Conservation (phyloP, 2,888 invertebrate genomes). For the Callinectes sapidus region DNA sequence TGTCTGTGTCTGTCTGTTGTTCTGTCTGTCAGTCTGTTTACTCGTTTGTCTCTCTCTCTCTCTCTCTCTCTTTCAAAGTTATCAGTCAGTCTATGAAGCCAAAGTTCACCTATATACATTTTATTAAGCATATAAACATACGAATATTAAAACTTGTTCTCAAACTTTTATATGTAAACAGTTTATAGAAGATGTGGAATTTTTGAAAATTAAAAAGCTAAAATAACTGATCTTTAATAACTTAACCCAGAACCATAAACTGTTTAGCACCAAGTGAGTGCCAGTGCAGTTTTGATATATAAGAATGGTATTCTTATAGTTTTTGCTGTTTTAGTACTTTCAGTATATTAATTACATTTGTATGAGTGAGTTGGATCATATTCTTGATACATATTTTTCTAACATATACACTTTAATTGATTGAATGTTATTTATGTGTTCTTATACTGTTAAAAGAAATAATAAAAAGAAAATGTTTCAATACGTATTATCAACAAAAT, state of each 20-base stretch:
- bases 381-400: slow-evolving; percentile 16
- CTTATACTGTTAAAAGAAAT: slow-evolving; percentile 27
- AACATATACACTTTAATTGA: slow-evolving; percentile 12
- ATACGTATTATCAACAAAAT: background rate
- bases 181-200: slow-evolving; percentile 52
- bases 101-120: slow-evolving; percentile 51
- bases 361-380: slow-evolving; percentile 1
- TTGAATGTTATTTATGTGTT: slow-evolving; percentile 23
- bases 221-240: background rate
- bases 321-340: slow-evolving; percentile 22
- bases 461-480: background rate
- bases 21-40: background rate
- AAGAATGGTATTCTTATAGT: background rate
- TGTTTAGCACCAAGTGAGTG: background rate
- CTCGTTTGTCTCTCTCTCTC: slow-evolving; percentile 21
- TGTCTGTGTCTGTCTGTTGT: slow-evolving; percentile 7
- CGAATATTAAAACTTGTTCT: slow-evolving; percentile 50
- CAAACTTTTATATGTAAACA: slow-evolving; percentile 57
- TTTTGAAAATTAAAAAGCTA: slow-evolving; percentile 55
- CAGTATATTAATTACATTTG: background rate
- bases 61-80: background rate
- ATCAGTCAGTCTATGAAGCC: slow-evolving; percentile 45
- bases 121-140: slow-evolving; percentile 45
- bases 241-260: background rate
- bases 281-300: background rate